Evolutionary conservation across 2,113 vertebrate species (phyloP), one percentile per base, ranked within the genome.

Genomic region (Anas platyrhynchos): DNA sequence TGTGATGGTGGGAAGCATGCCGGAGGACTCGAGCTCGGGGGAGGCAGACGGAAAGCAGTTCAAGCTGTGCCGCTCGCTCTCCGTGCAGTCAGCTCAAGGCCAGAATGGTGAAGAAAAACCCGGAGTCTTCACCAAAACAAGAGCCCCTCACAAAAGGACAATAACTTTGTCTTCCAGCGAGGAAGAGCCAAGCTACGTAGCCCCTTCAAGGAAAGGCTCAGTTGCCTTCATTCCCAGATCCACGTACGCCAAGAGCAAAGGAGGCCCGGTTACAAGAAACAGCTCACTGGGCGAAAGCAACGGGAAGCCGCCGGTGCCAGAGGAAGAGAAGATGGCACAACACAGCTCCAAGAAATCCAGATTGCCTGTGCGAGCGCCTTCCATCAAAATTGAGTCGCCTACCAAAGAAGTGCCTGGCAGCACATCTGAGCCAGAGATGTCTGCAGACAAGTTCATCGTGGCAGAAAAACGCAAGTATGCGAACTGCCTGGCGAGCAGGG

Each of bases 301-400:
- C 11, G 97, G 91, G 68, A 92, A 89, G 86, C 32, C 15, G 5
- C 74, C 25, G 7, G 11, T 50, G 31, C 66, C 79, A 44, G 97
- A 96, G 59, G 97, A 96, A 17, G 96, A 95, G 79, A 96, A 83
- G 55, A 86, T 31, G 6, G 59, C 46, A 7, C 94, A 85, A 43
- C 32, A 9, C 56, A 88, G 90, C 86, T 68, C 91, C 63, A 97
- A 93, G 92, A 97, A 95, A 74, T 98, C 97, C 74, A 98, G 95
- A 55, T 12, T 98, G 93, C 97, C 97, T 16, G 77, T 97, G 34
- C 68, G 96, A 79, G 93, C 21, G 0, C 89, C 96, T 81, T 94
- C 97, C 32, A 2, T 90, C 71, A 96, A 87, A 22, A 84, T 46
- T 0, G 91, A 97, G 58, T 87, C 86, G 0, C 94, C 95, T 6